Evolutionary conservation across 2,888 invertebrate genomes (phyloP).

Genomic region (Drosophila nigricruria): DNA sequence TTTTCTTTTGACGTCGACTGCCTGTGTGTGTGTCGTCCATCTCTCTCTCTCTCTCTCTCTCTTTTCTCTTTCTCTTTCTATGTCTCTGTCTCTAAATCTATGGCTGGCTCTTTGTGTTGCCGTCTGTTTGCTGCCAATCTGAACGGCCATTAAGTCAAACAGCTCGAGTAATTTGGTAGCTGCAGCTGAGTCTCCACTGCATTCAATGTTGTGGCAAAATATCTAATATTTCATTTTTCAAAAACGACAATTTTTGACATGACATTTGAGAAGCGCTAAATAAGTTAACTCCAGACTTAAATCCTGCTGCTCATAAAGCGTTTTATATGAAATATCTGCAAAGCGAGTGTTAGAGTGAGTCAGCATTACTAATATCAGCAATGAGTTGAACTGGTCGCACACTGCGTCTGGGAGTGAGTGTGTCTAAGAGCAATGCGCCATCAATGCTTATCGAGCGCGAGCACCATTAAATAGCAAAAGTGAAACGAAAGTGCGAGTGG

Average conservation of each 20-base stretch:
- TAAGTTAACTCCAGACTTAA: constrained; percentile 34
- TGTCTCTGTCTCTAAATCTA: background rate
- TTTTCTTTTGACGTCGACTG: constrained; percentile 59
- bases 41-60: background rate
- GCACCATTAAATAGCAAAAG: too few species aligned
- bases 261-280: constrained; percentile 58
- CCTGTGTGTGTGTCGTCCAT: constrained; percentile 7
- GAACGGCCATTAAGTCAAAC: constrained; percentile 70
- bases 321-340: too few species aligned
- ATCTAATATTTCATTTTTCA: constrained; percentile 34
- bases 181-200: constrained; percentile 34
- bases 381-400: too few species aligned
- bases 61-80: background rate
- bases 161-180: constrained; percentile 63
- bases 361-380: background rate
- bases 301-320: background rate
- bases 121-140: constrained; percentile 76
- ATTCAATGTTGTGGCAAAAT: constrained; percentile 10
- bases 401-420: too few species aligned
- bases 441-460: too few species aligned
- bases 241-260: constrained; percentile 56
- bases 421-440: too few species aligned
- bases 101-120: constrained; percentile 18
- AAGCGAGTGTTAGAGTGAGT: background rate
- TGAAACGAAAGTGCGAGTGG: too few species aligned